Base-by-base conservation (phyloP, 2,113 vertebrate species). In the Gymnorhina tibicen region DNA sequence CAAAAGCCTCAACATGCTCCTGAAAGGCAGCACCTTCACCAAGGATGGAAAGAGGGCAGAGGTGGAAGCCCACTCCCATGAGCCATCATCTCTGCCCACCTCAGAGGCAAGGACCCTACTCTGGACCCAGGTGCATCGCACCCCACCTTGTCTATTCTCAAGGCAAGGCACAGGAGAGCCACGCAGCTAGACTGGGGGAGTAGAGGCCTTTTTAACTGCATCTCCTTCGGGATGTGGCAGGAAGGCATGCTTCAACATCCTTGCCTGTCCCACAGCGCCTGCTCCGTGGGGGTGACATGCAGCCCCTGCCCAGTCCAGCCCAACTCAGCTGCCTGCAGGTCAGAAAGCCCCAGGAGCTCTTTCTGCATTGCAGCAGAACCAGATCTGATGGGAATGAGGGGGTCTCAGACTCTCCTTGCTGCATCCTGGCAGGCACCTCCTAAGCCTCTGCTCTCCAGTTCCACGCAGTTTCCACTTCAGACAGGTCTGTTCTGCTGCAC, bases 211-310 rank as follows among this genome's bases (percentile, higher is more conserved):
- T 73, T 42, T 3, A 55, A 26, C 16, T 63, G 50, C 41, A 49
- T 17, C 13, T n/a, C n/a, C 0, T 4, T n/a, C 0, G 0, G 41
- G 50, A 63, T 52, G 18, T 27, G 37, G 26, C 41, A 56, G 32
- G 15, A 35, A 77, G 11, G 10, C 30, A n/a, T 44, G 16, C 23
- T 50, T 69, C 35, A 49, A 6, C 20, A 56, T n/a, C 4, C 3
- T 32, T 6, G 5, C 5, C 18, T 33, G 27, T 33, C 46, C 55
- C 46, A 46, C 3, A 10, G 44, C 22, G 21, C 66, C 30, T 32
- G n/a, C n/a, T 49, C 62, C 22, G 4, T 1, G 8, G 33, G 2
- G 4, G 17, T 35, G 55, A 55, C 30, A 49, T 0, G 1, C 15
- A 67, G 27, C 5, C 15, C 35, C 47, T 56, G 52, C 30, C 30